Percentiles rank a stretch among this genome's conserved stretches.
These are phyloP conservation scores for Nannospalax galili DNA, from an alignment of 2,113 vertebrate genomes.

Conservation along the genomic window DNA sequence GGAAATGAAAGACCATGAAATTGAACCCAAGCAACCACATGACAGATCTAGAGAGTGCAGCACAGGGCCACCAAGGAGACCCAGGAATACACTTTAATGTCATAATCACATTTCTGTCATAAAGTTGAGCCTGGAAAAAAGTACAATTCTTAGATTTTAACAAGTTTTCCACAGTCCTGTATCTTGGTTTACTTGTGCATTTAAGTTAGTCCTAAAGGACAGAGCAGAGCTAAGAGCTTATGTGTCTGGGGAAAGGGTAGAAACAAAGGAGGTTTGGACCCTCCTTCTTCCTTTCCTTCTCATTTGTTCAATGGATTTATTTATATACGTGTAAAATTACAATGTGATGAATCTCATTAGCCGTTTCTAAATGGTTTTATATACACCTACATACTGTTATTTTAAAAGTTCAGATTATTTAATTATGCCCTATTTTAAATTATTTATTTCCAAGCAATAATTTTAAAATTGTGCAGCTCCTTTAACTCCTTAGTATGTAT, in stretches of 20 bases:
- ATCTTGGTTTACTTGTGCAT: background rate
- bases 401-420: background rate
- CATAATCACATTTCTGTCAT: background rate
- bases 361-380: conserved; percentile 30
- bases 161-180: background rate
- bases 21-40: background rate
- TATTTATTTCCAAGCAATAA: background rate
- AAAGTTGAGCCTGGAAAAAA: background rate
- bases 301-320: background rate
- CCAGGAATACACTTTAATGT: background rate
- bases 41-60: background rate
- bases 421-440: conserved; percentile 34
- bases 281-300: background rate
- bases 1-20: background rate
- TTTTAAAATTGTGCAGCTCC: background rate
- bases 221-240: background rate
- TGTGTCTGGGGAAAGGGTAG: accelerated
- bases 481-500: background rate
- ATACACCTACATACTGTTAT: background rate
- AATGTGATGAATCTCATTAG: background rate
- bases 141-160: background rate
- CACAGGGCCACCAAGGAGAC: background rate
- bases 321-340: background rate
- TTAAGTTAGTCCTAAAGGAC: background rate
- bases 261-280: background rate